Evolutionary conservation across 2,113 vertebrate species (phyloP).

Genomic region (Mastomys natalensis): DNA sequence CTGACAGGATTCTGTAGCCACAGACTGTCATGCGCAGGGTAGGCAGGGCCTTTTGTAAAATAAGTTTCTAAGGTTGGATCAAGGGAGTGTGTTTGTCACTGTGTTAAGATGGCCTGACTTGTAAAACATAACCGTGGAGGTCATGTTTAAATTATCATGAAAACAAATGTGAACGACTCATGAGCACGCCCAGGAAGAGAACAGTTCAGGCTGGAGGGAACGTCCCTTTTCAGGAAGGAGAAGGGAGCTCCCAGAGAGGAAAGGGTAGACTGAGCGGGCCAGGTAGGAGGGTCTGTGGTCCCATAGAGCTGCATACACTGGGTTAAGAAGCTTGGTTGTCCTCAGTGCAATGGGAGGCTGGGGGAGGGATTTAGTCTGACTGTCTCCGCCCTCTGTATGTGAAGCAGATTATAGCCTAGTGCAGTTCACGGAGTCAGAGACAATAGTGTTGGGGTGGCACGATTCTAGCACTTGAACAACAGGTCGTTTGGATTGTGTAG

Average conservation of each 20-base stretch:
- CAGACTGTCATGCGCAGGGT: background rate
- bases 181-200: background rate
- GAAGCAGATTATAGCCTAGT: background rate
- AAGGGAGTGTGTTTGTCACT: background rate
- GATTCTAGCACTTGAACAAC: background rate
- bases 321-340: background rate
- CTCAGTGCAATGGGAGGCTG: background rate
- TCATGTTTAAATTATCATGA: slow-evolving; percentile 4
- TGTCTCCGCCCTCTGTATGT: background rate
- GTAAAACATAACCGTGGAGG: background rate
- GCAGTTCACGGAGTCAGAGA: background rate
- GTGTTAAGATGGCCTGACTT: background rate
- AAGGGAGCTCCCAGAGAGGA: background rate
- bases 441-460: background rate
- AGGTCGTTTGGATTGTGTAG: background rate
- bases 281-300: no score
- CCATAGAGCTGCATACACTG: background rate
- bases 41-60: background rate
- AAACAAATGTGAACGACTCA: background rate
- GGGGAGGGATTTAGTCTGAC: background rate
- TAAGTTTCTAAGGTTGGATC: background rate
- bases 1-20: background rate
- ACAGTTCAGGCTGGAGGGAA: background rate
- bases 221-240: background rate
- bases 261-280: background rate